Evolutionary conservation across 1,140 invertebrate species (phyloP).

Genomic region (Lineus longissimus): DNA sequence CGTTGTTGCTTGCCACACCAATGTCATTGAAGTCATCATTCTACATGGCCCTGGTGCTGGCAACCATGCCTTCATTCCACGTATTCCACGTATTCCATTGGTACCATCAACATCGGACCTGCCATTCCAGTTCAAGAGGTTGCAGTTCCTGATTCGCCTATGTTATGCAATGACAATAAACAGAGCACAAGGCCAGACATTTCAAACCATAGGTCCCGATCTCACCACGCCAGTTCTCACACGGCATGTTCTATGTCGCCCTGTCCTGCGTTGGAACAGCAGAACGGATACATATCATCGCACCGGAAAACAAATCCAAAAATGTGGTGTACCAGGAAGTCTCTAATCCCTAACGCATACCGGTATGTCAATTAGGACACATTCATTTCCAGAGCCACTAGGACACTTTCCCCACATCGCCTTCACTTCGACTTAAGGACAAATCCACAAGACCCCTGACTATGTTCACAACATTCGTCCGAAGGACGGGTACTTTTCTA

Average conservation of each 20-base stretch:
- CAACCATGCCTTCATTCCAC: conserved; percentile 26
- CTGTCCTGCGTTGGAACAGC: conserved; percentile 24
- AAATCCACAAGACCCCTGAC: too few species aligned
- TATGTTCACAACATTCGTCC: too few species aligned
- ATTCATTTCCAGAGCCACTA: too few species aligned
- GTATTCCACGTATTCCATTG: conserved; percentile 20
- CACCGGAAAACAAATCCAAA: not conserved
- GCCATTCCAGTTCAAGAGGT: conserved; percentile 51
- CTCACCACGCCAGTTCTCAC: conserved; percentile 21
- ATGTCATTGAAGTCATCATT: conserved; percentile 51
- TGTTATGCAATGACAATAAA: conserved; percentile 58
- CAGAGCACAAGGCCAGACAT: too few species aligned
- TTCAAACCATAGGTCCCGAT: conserved; percentile 32
- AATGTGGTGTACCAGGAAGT: not conserved
- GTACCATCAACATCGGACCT: conserved; percentile 19
- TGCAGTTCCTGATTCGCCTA: conserved; percentile 57
- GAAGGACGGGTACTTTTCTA: too few species aligned
- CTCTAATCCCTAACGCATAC: too few species aligned
- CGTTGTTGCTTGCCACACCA: conserved; percentile 6
- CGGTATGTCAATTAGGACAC: too few species aligned
- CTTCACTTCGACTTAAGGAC: too few species aligned
- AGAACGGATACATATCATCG: not conserved
- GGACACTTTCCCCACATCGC: too few species aligned
- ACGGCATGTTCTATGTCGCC: too few species aligned
- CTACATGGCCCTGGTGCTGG: conserved; percentile 51